Conservation (phyloP, 2,888 invertebrate species). For the Epirrhoe alternata region DNA sequence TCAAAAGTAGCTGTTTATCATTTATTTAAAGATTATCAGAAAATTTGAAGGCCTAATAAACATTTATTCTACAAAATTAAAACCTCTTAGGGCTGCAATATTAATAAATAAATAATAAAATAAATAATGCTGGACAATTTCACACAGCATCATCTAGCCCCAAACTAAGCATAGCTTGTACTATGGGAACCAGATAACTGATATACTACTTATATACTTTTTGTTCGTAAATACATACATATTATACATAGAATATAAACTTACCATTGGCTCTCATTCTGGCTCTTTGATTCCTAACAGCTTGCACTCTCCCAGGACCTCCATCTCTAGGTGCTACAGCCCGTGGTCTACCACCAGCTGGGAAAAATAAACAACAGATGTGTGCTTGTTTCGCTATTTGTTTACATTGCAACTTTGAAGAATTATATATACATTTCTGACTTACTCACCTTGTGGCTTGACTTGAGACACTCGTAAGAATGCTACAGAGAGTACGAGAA, state of each 20-base stretch:
- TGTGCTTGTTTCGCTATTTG: constrained; percentile 6
- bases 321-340: constrained; percentile 80
- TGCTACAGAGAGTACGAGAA: constrained; percentile 65
- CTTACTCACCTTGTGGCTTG: constrained; percentile 64
- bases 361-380: constrained; percentile 14
- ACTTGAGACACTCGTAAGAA: constrained; percentile 67
- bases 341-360: constrained; percentile 68
- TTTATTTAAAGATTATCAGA: background rate
- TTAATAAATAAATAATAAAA: too few species aligned
- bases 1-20: background rate
- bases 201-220: too few species aligned
- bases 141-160: too few species aligned
- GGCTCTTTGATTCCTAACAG: constrained; percentile 89
- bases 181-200: too few species aligned
- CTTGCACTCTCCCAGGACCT: constrained; percentile 88
- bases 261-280: constrained; percentile 86
- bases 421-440: constrained; percentile 1
- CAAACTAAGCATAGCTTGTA: too few species aligned
- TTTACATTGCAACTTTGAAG: constrained; percentile 3
- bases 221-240: too few species aligned
- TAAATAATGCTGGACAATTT: too few species aligned
- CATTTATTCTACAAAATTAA: background rate
- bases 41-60: too few species aligned
- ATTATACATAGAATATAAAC: too few species aligned
- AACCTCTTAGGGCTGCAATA: background rate